Evolutionary conservation across 1,140 invertebrate species (phyloP).

Genomic region (Leguminivora glycinivorella): DNA sequence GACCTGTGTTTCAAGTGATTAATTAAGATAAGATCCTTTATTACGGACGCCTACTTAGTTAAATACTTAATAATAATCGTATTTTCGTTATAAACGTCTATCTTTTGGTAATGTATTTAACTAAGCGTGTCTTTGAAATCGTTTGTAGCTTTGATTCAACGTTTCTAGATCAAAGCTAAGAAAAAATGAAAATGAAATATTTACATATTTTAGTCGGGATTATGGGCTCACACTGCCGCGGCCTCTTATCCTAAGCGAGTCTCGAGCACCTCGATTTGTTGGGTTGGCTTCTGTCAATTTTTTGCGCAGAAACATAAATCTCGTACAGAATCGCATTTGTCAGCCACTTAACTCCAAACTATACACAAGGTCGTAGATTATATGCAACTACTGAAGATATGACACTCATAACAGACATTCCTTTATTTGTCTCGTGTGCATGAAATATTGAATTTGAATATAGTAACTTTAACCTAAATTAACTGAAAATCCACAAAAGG

Average conservation of each 20-base stretch:
- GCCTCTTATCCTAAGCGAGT: slow-evolving; percentile 4
- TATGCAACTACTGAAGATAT: too few relatives aligned
- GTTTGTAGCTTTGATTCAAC: not conserved
- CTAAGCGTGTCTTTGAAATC: not conserved
- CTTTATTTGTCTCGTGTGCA: too few relatives aligned
- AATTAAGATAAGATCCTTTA: too few relatives aligned
- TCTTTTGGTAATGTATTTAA: too few relatives aligned
- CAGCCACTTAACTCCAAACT: slow-evolving; percentile 38
- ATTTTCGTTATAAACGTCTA: too few relatives aligned
- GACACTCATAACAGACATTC: too few relatives aligned
- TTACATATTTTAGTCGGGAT: slow-evolving; percentile 25
- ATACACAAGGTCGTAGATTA: slow-evolving; percentile 48
- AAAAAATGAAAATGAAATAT: slow-evolving; percentile 1
- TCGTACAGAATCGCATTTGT: slow-evolving; percentile 43
- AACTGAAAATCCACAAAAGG: too few relatives aligned
- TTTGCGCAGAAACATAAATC: slow-evolving; percentile 37
- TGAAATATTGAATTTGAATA: too few relatives aligned
- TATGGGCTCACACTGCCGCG: slow-evolving; percentile 11
- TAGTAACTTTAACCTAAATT: too few relatives aligned
- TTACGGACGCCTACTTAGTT: too few relatives aligned
- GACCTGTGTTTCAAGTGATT: too few relatives aligned
- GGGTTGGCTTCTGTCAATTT: slow-evolving; percentile 22
- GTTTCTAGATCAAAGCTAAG: not conserved
- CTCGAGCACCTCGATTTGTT: slow-evolving; percentile 19
- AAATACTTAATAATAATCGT: too few relatives aligned